These are phyloP conservation scores for Momotus momota DNA, from an alignment of 2,797 vertebrate species.

Conservation along the genomic window DNA sequence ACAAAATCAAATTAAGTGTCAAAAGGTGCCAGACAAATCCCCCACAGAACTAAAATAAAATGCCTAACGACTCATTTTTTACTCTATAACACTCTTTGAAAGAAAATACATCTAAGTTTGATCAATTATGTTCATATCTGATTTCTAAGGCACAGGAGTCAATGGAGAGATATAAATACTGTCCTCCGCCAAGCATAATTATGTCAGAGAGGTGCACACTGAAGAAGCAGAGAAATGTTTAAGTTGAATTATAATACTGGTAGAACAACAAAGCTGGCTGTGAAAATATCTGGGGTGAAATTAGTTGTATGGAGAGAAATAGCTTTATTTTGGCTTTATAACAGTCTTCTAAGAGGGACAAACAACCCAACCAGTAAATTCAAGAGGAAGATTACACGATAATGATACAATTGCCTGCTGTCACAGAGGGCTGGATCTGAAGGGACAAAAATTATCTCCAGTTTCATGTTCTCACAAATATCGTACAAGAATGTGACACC, in stretches of 20 bases:
- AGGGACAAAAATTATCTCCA: neutral
- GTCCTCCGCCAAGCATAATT: neutral
- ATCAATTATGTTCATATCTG: neutral
- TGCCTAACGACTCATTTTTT: neutral
- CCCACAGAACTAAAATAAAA: constrained; percentile 2
- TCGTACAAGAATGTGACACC: neutral
- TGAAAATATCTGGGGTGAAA: neutral
- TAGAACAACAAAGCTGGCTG: neutral
- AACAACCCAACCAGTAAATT: neutral
- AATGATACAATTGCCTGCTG: neutral
- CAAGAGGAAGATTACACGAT: neutral
- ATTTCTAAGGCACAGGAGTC: neutral
- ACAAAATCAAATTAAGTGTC: neutral
- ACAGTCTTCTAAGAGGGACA: neutral
- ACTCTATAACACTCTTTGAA: neutral
- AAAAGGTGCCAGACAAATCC: neutral
- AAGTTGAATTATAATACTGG: neutral
- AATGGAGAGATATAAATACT: constrained; percentile 16
- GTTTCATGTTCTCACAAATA: neutral
- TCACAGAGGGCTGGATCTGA: neutral
- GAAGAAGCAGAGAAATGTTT: neutral
- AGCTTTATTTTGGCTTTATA: too few species aligned
- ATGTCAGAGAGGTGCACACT: neutral
- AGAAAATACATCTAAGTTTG: neutral
- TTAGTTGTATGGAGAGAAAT: too few species aligned